Evolutionary conservation across 2,113 vertebrate genomes (phyloP).

Genomic region (Nothobranchius furzeri): DNA sequence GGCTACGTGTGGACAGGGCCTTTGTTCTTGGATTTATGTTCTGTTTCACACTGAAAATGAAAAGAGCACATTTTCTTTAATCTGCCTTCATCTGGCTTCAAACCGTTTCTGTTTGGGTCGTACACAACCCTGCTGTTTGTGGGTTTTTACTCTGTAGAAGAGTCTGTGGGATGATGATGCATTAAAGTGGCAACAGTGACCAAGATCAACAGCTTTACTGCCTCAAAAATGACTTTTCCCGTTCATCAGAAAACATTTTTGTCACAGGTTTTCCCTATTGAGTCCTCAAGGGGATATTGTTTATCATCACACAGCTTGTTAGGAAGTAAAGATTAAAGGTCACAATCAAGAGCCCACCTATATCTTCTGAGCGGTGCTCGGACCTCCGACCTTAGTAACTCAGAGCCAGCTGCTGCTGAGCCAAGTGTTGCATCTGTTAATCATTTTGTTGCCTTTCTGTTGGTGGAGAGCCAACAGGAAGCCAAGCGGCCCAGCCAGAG

Average conservation of each 20-base stretch:
- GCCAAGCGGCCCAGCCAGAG: slow-evolving; percentile 13
- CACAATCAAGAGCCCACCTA: background rate
- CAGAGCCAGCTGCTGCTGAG: background rate
- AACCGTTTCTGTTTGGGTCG: no score
- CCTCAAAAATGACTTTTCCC: background rate
- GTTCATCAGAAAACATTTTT: background rate
- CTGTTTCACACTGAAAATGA: no score
- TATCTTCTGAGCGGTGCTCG: background rate
- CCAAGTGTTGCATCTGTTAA: slow-evolving; percentile 5
- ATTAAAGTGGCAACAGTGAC: no score
- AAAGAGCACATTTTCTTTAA: no score
- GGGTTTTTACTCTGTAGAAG: no score
- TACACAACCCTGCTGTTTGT: no score
- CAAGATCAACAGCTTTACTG: no score
- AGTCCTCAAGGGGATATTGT: background rate
- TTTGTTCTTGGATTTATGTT: no score
- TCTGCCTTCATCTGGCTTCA: no score
- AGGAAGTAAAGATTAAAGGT: background rate
- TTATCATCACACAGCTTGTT: background rate
- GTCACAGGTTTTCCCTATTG: background rate
- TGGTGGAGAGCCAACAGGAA: slow-evolving; percentile 24
- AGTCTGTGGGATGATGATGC: no score
- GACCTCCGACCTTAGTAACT: slow-evolving; percentile 8
- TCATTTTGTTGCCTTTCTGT: slow-evolving; percentile 14
- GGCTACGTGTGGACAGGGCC: no score